A percentile compares a stretch with the other conserved stretches of the same genome.
Evolutionary conservation across 2,113 vertebrate species (phyloP).

Genomic region (Chaenocephalus aceratus): DNA sequence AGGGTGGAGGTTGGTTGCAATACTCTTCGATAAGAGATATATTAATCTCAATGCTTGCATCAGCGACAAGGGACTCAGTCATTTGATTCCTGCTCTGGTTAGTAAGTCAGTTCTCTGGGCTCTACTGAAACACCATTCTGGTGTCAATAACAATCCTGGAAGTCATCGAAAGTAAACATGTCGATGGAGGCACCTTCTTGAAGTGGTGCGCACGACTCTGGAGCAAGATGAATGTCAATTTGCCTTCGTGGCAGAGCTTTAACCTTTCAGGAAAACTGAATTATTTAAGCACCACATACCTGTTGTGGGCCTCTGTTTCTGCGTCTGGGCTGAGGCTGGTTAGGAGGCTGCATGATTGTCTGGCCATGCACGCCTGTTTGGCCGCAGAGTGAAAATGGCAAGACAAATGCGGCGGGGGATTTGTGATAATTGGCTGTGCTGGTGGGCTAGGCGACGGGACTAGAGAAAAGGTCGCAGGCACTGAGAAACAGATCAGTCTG

Average conservation of each 20-base stretch:
- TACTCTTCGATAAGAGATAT: neutral
- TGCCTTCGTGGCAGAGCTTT: conserved; percentile 72
- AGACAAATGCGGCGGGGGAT: conserved; percentile 80
- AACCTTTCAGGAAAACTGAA: conserved; percentile 87
- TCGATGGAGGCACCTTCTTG: conserved; percentile 52
- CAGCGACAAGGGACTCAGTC: neutral
- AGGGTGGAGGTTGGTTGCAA: conserved; percentile 17
- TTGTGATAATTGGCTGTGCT: conserved; percentile 82
- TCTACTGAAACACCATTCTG: conserved; percentile 17
- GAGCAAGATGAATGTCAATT: conserved; percentile 84
- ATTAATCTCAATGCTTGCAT: conserved; percentile 16
- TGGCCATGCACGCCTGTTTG: conserved; percentile 66
- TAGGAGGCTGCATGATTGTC: conserved; percentile 62
- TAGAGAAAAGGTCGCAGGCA: conserved; percentile 80
- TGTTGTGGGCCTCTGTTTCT: conserved; percentile 76
- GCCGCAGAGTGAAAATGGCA: conserved; percentile 80
- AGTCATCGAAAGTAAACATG: conserved; percentile 64
- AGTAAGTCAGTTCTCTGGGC: neutral
- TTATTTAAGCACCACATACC: conserved; percentile 85
- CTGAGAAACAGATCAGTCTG: conserved; percentile 77
- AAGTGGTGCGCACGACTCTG: conserved; percentile 60
- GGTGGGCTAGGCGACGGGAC: conserved; percentile 74
- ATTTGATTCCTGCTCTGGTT: conserved; percentile 6
- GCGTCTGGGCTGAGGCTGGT: conserved; percentile 57
- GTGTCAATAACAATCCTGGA: conserved; percentile 67